These are phyloP conservation scores for Drosophila mulleri DNA, from an alignment of 2,888 invertebrate genomes.

Conservation along the genomic window DNA sequence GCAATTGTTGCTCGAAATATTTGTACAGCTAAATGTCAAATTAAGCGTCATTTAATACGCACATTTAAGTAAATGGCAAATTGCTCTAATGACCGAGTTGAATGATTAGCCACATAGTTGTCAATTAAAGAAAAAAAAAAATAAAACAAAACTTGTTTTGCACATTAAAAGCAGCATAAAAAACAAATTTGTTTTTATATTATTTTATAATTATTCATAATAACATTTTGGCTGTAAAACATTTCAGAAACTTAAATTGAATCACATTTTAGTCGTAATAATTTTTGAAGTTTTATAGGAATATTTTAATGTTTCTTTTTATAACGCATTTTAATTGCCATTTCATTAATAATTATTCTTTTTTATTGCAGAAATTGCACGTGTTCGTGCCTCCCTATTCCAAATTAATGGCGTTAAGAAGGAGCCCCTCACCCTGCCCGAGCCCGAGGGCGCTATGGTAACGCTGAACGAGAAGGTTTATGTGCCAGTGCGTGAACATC, in stretches of 20 bases:
- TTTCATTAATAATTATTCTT: constrained; percentile 6
- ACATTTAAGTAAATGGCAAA: constrained; percentile 65
- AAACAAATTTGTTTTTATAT: background rate
- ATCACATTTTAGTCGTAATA: background rate
- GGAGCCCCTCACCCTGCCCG: constrained; percentile 96
- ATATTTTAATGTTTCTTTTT: background rate
- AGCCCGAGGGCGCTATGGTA: constrained; percentile 94
- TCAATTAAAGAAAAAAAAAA: constrained; percentile 15
- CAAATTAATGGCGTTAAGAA: constrained; percentile 99
- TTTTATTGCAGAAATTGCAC: constrained; percentile 97
- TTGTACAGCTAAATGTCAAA: constrained; percentile 43
- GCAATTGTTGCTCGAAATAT: constrained; percentile 32
- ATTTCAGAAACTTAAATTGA: background rate
- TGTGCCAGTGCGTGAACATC: constrained; percentile 99
- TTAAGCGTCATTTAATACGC: constrained; percentile 70
- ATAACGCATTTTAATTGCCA: background rate
- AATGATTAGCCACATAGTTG: constrained; percentile 19
- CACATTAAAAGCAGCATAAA: constrained; percentile 4
- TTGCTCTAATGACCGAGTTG: constrained; percentile 28
- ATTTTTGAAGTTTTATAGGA: background rate
- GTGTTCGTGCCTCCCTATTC: constrained; percentile 98
- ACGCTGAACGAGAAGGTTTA: constrained; percentile 99
- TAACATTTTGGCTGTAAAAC: background rate
- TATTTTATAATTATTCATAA: background rate
- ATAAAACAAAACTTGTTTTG: background rate